phyloP scores from a whole-genome alignment of 2,113 vertebrate genomes.

The Chaetodon auriga region DNA sequence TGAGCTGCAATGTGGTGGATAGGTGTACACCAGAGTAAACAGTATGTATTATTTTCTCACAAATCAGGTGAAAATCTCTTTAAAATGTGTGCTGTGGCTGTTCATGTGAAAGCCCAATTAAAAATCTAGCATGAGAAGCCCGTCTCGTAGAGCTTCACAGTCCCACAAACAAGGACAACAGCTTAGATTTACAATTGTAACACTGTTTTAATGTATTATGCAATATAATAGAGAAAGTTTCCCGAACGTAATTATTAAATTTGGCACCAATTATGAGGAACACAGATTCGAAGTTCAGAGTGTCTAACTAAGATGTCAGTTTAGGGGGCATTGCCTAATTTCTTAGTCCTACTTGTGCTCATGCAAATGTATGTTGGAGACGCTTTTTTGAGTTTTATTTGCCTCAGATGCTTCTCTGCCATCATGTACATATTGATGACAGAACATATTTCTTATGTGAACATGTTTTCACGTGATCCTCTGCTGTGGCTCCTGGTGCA shows the following conservation, averaged over 20 bases:
- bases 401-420: no score
- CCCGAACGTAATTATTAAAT: no score
- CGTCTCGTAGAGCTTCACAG: neutral
- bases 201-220: neutral
- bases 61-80: neutral
- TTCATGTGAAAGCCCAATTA: neutral
- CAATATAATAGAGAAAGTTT: no score
- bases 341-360: no score
- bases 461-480: slow-evolving; percentile 36
- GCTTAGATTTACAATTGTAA: neutral
- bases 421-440: no score
- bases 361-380: no score
- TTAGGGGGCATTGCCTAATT: no score
- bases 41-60: neutral
- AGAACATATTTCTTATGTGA: no score
- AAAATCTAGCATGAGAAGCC: neutral
- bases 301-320: no score
- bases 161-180: neutral
- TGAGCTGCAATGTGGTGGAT: slow-evolving; percentile 42
- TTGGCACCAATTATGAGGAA: no score
- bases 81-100: neutral
- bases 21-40: neutral
- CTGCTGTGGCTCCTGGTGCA: slow-evolving; percentile 33
- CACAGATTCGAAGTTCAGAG: no score
- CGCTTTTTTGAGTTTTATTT: no score